Evolutionary conservation across 2,113 vertebrate genomes (phyloP).

Genomic region (Microcebus tavaratra): DNA sequence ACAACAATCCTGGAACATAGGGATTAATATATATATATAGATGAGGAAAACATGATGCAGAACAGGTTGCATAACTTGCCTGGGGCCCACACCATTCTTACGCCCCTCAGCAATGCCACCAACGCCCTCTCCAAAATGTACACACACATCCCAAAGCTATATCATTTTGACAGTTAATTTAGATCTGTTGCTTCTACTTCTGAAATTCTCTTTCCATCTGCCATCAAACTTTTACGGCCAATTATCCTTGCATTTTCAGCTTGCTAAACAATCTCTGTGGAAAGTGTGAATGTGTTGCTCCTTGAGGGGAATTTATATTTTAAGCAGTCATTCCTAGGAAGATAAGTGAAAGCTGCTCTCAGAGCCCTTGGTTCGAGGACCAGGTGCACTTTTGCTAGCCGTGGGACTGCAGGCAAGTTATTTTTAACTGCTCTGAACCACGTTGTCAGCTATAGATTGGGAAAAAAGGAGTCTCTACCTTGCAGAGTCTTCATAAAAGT

Average conservation of each 20-base stretch:
- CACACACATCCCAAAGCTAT: not conserved
- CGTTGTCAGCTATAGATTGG: not conserved
- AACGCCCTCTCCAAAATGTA: not conserved
- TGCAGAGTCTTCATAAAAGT: not conserved
- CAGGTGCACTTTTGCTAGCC: not conserved
- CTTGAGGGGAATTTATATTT: not conserved
- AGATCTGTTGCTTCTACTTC: not conserved
- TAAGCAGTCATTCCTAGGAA: not conserved
- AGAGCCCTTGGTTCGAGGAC: not conserved
- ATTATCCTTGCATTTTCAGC: not conserved
- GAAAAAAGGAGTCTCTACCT: not conserved
- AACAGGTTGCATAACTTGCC: not conserved
- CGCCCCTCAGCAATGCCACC: not conserved
- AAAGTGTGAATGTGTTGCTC: not conserved
- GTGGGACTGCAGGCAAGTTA: not conserved
- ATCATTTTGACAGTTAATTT: not conserved
- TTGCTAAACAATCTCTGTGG: not conserved
- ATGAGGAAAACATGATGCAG: not conserved
- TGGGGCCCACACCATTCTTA: not conserved
- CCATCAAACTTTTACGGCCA: not conserved
- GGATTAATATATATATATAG: not conserved
- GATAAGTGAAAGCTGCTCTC: not conserved
- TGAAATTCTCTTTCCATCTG: conserved; percentile 8
- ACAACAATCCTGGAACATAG: not conserved
- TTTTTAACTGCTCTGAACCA: not conserved